Conservation (phyloP, 1,140 invertebrate species). For the Eufriesea mexicana region DNA sequence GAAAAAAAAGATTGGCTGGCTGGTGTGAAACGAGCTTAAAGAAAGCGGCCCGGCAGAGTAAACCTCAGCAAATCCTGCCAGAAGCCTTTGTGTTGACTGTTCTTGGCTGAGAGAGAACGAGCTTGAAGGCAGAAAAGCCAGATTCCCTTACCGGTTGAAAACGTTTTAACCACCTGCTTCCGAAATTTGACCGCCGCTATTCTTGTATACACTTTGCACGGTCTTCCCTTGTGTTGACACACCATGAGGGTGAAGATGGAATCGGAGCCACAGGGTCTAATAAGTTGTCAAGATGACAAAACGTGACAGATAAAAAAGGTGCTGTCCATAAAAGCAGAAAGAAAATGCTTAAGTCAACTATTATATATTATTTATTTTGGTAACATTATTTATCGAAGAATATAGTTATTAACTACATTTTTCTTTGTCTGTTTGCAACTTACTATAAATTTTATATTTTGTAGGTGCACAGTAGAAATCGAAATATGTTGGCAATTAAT, state of each 20-base stretch:
- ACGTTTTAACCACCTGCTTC: constrained; percentile 76
- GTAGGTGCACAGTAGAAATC: too few relatives aligned
- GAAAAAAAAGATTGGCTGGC: not conserved
- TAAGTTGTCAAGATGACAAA: not conserved
- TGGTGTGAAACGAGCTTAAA: constrained; percentile 44
- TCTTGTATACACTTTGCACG: constrained; percentile 54
- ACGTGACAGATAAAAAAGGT: not conserved
- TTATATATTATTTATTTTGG: not conserved
- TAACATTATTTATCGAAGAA: not conserved
- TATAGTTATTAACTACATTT: too few relatives aligned
- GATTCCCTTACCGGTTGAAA: constrained; percentile 65
- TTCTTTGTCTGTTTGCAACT: too few relatives aligned
- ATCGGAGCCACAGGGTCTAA: constrained; percentile 15
- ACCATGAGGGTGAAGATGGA: constrained; percentile 18
- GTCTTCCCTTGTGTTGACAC: constrained; percentile 34
- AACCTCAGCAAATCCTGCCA: constrained; percentile 34
- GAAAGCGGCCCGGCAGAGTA: constrained; percentile 17
- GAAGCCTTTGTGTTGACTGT: constrained; percentile 57
- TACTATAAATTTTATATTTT: too few relatives aligned
- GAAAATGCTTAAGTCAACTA: not conserved
- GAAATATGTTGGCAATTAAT: too few relatives aligned
- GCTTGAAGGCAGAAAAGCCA: constrained; percentile 55
- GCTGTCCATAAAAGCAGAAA: too few relatives aligned
- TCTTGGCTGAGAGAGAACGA: constrained; percentile 45
- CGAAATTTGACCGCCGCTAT: constrained; percentile 72